Base-by-base conservation (phyloP, 2,888 invertebrate genomes). In the Mystacides longicornis region DNA sequence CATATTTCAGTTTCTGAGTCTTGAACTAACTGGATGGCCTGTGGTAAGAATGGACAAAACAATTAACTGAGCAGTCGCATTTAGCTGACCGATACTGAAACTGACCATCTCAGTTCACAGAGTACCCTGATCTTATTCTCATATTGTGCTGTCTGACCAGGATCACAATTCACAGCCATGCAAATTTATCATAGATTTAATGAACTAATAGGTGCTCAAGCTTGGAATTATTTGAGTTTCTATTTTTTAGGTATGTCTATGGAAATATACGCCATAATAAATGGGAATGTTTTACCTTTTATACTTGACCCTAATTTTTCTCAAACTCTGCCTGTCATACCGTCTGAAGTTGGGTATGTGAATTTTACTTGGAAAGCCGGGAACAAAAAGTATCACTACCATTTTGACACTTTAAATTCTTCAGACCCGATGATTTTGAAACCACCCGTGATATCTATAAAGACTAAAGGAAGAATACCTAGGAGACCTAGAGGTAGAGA, bases 311-410 rank as follows among this genome's bases (percentile, higher is more conserved):
- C 93, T 1, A 89, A 91, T 68, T 89, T 95, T 67, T 93, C 93
- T 64, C 87, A 86, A 67, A 88, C 91, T 68, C 75, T 95, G 62
- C 93, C 93, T 46, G 85, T 90, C 55, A 93, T 96, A 67, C 95
- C 95, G 1, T 88, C 93, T 3, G 93, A 95, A 76, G 91, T 95
- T 21, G 87, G 87, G 59, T 86, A 86, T 68, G 92, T 93, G 1
- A 93, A 93, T 73, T 93, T 93, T 68, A 93, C 93, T 46, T 93
- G 93, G 93, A 86, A 86, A 67, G 87, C 92, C 1, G 89, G 89
- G 18, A 76, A 78, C 62, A 86, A 87, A 69, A 86, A 86, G 67
- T 91, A 90, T 69, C 84, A 81, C 66, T 94, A 94, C 69, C 83
- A 92, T 69, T 94, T 94, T 69, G 91, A 92, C 69, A 82, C 85